A percentile compares a stretch with the other conserved stretches of the same genome.
These are phyloP conservation scores for Xestia c-nigrum DNA, from an alignment of 2,888 invertebrate genomes.

Conservation along the genomic window DNA sequence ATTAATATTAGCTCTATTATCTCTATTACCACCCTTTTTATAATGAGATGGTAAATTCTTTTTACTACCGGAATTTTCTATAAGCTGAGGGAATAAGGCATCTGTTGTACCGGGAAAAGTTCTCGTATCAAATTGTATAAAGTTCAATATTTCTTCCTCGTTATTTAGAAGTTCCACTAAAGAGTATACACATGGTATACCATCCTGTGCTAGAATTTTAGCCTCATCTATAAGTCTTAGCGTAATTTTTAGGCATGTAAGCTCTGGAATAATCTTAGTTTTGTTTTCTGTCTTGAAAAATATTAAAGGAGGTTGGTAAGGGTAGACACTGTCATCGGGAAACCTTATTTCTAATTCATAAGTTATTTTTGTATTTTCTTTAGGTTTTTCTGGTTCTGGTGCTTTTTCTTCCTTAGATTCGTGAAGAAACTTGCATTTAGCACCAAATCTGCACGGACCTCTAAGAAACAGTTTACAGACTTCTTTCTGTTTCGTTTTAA, in stretches of 20 bases:
- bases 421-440: slow-evolving; percentile 94
- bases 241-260: slow-evolving; percentile 92
- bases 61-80: slow-evolving; percentile 80
- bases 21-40: slow-evolving; percentile 91
- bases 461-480: slow-evolving; percentile 92
- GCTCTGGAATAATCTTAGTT: slow-evolving; percentile 90
- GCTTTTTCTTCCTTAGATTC: slow-evolving; percentile 84
- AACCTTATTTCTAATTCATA: slow-evolving; percentile 94
- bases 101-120: slow-evolving; percentile 89
- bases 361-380: slow-evolving; percentile 82
- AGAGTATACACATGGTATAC: slow-evolving; percentile 93
- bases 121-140: slow-evolving; percentile 90
- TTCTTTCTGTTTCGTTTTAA: slow-evolving; percentile 89
- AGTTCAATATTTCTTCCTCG: slow-evolving; percentile 92
- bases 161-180: slow-evolving; percentile 93
- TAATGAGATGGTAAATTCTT: slow-evolving; percentile 91
- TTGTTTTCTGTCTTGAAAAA: slow-evolving; percentile 92
- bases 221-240: slow-evolving; percentile 93
- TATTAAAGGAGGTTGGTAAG: slow-evolving; percentile 93
- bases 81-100: slow-evolving; percentile 91
- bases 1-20: slow-evolving; percentile 87
- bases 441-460: slow-evolving; percentile 93
- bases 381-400: slow-evolving; percentile 71
- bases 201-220: slow-evolving; percentile 91
- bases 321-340: slow-evolving; percentile 93